phyloP scores from a whole-genome alignment of 2,797 vertebrate species.

The Nannoperca australis region DNA sequence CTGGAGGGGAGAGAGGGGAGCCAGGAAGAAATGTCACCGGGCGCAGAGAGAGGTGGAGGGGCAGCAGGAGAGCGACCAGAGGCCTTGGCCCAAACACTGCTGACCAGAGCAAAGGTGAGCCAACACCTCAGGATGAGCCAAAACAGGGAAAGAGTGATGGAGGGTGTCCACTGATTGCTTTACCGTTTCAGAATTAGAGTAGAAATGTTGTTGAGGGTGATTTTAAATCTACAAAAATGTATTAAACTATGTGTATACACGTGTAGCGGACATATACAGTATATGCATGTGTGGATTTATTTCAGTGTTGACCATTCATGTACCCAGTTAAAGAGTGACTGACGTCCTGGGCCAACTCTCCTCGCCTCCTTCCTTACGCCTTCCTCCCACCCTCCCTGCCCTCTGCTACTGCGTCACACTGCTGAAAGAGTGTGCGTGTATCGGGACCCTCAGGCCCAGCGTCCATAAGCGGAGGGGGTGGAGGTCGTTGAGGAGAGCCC shows the following conservation, averaged over 20 bases:
- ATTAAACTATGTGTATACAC: background rate
- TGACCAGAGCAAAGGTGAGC: conserved; percentile 75
- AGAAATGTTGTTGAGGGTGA: background rate
- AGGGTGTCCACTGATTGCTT: conserved; percentile 8
- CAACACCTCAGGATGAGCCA: conserved; percentile 43
- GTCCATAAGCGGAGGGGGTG: conserved; percentile 74
- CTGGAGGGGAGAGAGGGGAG: conserved; percentile 62
- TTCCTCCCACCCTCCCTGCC: conserved; percentile 47
- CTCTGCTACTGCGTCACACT: conserved; percentile 71
- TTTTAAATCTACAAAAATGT: background rate
- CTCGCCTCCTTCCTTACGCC: conserved; percentile 25
- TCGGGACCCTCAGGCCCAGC: conserved; percentile 65
- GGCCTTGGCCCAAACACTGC: conserved; percentile 66
- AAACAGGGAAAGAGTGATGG: conserved; percentile 41
- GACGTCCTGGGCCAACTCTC: conserved; percentile 46
- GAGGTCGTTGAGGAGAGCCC: conserved; percentile 70
- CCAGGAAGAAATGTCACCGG: conserved; percentile 80
- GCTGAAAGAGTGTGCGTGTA: conserved; percentile 64
- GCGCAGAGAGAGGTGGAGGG: conserved; percentile 47
- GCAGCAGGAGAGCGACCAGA: conserved; percentile 47
- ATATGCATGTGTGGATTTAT: conserved; percentile 34
- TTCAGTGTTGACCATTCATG: conserved; percentile 61
- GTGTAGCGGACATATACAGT: conserved; percentile 1
- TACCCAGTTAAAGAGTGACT: conserved; percentile 65
- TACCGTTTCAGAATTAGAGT: conserved; percentile 7